Conservation (phyloP, 2,888 invertebrate genomes). For the Amblyjoppa fuscipennis region DNA sequence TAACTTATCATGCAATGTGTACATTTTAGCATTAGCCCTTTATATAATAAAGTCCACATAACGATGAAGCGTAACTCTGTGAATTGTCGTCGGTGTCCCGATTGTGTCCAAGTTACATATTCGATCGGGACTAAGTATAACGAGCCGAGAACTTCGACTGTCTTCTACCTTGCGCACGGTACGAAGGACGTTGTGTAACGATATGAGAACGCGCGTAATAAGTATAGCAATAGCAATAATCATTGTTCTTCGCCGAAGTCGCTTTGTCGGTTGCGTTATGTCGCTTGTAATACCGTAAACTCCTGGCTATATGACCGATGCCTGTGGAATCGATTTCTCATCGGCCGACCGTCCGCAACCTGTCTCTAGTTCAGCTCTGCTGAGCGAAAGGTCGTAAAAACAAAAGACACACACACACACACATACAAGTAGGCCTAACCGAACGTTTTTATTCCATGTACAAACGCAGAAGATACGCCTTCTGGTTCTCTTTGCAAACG, state of each 20-base stretch:
- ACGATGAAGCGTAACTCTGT: slow-evolving; percentile 75
- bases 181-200: not conserved
- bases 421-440: not conserved
- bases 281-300: not conserved
- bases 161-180: not conserved
- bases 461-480: not conserved
- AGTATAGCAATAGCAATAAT: not conserved
- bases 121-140: not conserved
- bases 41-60: slow-evolving; percentile 84
- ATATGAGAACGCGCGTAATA: not conserved
- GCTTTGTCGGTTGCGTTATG: not conserved
- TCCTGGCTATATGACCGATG: slow-evolving; percentile 1
- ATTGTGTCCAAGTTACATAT: slow-evolving; percentile 4
- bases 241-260: not conserved
- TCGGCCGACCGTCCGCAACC: not conserved
- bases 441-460: not conserved
- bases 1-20: slow-evolving; percentile 82
- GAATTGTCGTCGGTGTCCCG: slow-evolving; percentile 49
- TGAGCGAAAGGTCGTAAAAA: slow-evolving; percentile 38
- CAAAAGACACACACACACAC: not conserved
- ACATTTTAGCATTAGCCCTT: slow-evolving; percentile 84
- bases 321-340: not conserved
- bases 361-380: not conserved
- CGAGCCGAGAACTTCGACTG: not conserved
- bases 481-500: not conserved